Conservation (phyloP, 2,113 vertebrate genomes). For the Nematolebias whitei region DNA sequence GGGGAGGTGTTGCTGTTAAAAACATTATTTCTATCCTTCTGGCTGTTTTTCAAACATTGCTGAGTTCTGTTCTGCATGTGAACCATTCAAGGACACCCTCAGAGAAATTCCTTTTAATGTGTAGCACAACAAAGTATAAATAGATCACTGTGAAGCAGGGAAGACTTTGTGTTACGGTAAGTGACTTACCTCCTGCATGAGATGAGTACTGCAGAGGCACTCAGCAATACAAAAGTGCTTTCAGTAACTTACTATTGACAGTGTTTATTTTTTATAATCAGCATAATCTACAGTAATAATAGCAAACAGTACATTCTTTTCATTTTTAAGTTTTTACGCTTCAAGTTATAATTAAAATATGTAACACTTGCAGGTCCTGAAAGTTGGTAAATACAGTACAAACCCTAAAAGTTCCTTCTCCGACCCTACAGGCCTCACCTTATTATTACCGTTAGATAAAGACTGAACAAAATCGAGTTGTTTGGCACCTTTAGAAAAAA, state of each 20-base stretch:
- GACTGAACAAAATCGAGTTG: too few species aligned
- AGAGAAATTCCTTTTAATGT: slow-evolving; percentile 63
- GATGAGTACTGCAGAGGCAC: slow-evolving; percentile 10
- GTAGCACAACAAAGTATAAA: slow-evolving; percentile 51
- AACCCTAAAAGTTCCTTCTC: too few species aligned
- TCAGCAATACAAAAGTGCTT: background rate
- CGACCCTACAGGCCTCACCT: too few species aligned
- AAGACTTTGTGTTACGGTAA: slow-evolving; percentile 24
- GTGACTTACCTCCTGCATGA: slow-evolving; percentile 16
- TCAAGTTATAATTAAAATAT: too few species aligned
- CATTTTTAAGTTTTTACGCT: too few species aligned
- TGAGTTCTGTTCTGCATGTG: slow-evolving; percentile 50
- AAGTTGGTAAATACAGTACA: too few species aligned
- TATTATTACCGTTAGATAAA: too few species aligned
- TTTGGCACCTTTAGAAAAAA: too few species aligned
- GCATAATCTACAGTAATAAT: too few species aligned
- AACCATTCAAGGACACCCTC: slow-evolving; percentile 53
- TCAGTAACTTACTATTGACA: background rate
- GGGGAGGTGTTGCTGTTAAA: slow-evolving; percentile 55
- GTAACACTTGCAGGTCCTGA: too few species aligned
- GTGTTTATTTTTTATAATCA: too few species aligned
- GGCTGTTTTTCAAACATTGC: slow-evolving; percentile 58
- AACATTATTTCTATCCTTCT: slow-evolving; percentile 64
- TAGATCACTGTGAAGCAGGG: slow-evolving; percentile 39
- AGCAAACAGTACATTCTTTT: too few species aligned